Base-by-base conservation (phyloP, 1,140 invertebrate genomes). In the Eriosoma lanigerum region DNA sequence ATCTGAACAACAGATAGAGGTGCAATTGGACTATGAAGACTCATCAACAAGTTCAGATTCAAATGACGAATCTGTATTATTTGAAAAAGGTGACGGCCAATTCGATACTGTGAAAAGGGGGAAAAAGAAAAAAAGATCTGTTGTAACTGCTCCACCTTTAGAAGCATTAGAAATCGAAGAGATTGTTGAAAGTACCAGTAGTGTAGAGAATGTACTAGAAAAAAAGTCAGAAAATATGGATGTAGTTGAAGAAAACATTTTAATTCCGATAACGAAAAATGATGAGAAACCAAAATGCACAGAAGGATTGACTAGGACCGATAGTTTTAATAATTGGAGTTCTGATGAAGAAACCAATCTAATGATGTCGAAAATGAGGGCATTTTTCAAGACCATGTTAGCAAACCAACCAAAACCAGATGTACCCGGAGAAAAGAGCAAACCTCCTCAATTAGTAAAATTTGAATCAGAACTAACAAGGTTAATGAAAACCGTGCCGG, bases 311-410 rank as follows among this genome's bases (percentile, higher is more conserved):
- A 90, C 90, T 6, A 88, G 94, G 44, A 95, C 95, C 85, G 94
- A 96, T 85, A 95, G 93, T 84, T 96, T 96, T 85, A 95, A 95
- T 84, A 95, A 95, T 83, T 96, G 94, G 94, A 95, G 93, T 60
- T 95, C 94, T 0, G 94, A 96, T 84, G 94, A 96, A 85, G 94
- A 96, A 86, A 96, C 94, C 1, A 96, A 96, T 85, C 85, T 96
- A 12, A 96, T 96, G 94, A 96, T 96, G 94, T 93, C 92, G 13
- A 96, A 95, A 87, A 94, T 96, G 93, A 88, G 93, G 5, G 93
- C 94, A 82, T 94, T 96, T 85, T 95, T 96, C 85, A 95, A 95
- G 85, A 94, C 93, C 29, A 92, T 95, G 88, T 90, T 95, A 1
- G 92, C 84, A 15, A 85, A 85, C 81, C 91, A 86, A 83, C 32